Percentiles rank a stretch among this genome's conserved stretches.
Evolutionary conservation across 2,888 invertebrate genomes (phyloP).

Genomic region (Drosophila engyochracea): DNA sequence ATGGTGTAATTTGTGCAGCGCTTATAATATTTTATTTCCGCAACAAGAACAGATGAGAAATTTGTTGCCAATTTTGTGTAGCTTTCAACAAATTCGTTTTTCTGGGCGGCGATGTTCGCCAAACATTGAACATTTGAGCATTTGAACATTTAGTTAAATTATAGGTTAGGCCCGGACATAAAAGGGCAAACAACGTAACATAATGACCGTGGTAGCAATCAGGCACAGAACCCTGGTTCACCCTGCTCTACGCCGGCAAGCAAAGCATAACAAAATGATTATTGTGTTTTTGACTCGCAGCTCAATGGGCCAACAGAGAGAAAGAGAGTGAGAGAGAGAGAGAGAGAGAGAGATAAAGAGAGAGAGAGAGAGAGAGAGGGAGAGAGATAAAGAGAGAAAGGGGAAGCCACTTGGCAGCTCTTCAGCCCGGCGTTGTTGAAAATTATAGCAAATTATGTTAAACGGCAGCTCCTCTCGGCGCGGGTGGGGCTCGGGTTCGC

Average conservation of each 20-base stretch:
- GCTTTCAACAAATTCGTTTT: conserved; percentile 69
- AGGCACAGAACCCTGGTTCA: conserved; percentile 32
- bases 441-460: conserved; percentile 85
- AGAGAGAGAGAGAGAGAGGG: neutral
- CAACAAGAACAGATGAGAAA: conserved; percentile 65
- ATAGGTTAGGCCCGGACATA: conserved; percentile 81
- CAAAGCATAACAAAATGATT: conserved; percentile 76
- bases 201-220: conserved; percentile 79
- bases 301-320: neutral
- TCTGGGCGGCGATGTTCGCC: conserved; percentile 50
- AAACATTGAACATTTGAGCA: conserved; percentile 52
- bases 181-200: conserved; percentile 82
- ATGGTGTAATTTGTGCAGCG: conserved; percentile 52
- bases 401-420: conserved; percentile 63
- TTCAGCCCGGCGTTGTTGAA: conserved; percentile 71
- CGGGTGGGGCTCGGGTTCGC: conserved; percentile 54
- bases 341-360: neutral
- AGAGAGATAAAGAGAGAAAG: conserved; percentile 18
- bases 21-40: conserved; percentile 83
- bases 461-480: conserved; percentile 80
- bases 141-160: conserved; percentile 83
- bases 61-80: conserved; percentile 72
- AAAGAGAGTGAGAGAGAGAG: neutral
- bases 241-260: conserved; percentile 1
- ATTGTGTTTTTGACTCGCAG: conserved; percentile 62